Evolutionary conservation across 2,797 vertebrate genomes (phyloP).

Genomic region (Enteromius trimaculatus): DNA sequence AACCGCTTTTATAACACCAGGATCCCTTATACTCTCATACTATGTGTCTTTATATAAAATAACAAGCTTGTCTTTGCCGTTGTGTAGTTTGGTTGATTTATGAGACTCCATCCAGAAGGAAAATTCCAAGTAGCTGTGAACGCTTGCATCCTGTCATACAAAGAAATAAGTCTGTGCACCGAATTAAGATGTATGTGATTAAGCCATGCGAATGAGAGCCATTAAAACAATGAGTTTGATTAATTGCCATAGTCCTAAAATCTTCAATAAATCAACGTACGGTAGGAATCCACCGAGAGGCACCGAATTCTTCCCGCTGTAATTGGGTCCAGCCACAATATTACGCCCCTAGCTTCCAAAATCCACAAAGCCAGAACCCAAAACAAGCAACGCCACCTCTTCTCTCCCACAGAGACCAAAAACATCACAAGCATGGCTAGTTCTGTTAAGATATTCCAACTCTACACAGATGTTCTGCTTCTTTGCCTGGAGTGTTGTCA

Average conservation of each 20-base stretch:
- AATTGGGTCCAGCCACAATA: conserved; percentile 26
- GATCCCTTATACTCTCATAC: neutral
- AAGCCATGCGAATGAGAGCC: conserved; percentile 7
- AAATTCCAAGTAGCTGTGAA: conserved; percentile 32
- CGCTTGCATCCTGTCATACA: conserved; percentile 18
- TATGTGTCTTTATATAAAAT: neutral
- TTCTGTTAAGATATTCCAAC: conserved; percentile 25
- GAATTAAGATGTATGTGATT: conserved; percentile 45
- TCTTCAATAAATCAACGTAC: conserved; percentile 1
- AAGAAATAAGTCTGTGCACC: conserved; percentile 7
- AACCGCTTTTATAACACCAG: conserved; percentile 38
- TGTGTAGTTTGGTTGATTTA: conserved; percentile 35
- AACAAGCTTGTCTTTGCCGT: conserved; percentile 14
- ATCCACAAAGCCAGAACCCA: conserved; percentile 31
- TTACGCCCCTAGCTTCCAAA: conserved; percentile 1
- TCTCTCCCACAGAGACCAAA: conserved; percentile 15
- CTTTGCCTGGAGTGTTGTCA: conserved; percentile 8
- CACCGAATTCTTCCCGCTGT: conserved; percentile 4
- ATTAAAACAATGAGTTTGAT: conserved; percentile 34
- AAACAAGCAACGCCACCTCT: conserved; percentile 37
- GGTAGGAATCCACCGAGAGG: neutral
- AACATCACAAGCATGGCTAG: conserved; percentile 18
- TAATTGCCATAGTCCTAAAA: conserved; percentile 25
- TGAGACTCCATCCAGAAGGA: neutral
- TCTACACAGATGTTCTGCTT: conserved; percentile 25